Conservation (phyloP, 2,797 vertebrate genomes). For the Naso thynnoides region DNA sequence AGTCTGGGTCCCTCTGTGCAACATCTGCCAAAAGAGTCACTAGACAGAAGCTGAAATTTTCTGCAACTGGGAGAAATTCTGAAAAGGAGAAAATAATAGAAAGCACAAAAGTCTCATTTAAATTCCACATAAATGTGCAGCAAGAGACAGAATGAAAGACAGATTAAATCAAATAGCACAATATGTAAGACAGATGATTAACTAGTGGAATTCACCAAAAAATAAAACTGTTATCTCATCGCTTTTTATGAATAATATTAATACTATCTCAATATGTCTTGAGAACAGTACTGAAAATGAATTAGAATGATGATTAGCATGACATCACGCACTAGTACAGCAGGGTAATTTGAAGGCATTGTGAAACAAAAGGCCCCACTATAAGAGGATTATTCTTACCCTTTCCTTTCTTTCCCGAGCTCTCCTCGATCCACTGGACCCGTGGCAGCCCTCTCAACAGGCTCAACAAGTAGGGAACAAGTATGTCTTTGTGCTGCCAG, state of each 20-base stretch:
- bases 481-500: slow-evolving; percentile 92
- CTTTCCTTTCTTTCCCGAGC: slow-evolving; percentile 90
- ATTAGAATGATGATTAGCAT: slow-evolving; percentile 2
- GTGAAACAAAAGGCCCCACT: slow-evolving; percentile 26
- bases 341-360: slow-evolving; percentile 24
- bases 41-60: slow-evolving; percentile 97
- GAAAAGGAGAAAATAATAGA: slow-evolving; percentile 30
- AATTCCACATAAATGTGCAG: background rate
- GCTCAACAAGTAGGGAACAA: slow-evolving; percentile 94
- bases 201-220: background rate
- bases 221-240: background rate
- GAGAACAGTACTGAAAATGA: background rate
- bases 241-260: background rate
- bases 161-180: background rate
- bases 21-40: slow-evolving; percentile 94
- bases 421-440: slow-evolving; percentile 97
- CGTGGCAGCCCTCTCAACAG: slow-evolving; percentile 93
- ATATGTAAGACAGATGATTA: background rate
- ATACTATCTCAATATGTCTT: background rate
- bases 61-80: slow-evolving; percentile 94
- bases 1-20: slow-evolving; percentile 88
- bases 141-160: background rate
- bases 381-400: slow-evolving; percentile 84
- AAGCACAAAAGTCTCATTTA: background rate
- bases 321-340: background rate